Evolutionary conservation across 2,888 invertebrate genomes (phyloP), one percentile per base, ranked within the genome.

Genomic region (Cosmia pyralina): DNA sequence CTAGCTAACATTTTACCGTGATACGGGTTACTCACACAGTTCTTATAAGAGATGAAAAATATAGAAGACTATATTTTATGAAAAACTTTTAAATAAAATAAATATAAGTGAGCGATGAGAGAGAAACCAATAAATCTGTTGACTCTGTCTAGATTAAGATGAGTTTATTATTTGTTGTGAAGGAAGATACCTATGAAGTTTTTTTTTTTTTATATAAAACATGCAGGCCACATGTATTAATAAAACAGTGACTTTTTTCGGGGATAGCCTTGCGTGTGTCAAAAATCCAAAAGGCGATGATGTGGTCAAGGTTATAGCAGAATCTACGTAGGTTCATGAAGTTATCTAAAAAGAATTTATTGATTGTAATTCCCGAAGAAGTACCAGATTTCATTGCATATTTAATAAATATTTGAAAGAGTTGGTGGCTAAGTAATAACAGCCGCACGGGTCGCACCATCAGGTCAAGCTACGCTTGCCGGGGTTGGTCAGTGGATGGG

Each of bases 81-180:
- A 34, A 64, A n/a, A 69, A 34, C 8, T 66, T 63, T 58, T 64
- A 41, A 66, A 65, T 8, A 28, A 28, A 62, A 72, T 53, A 38
- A 64, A 70, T 53, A 34, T 44, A 48, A 59, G 55, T 53, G 50
- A n/a, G 15, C 11, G 71, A 15, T 50, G 78, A 67, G 34, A 64
- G 70, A 70, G 17, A 59, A 11, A 13, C 38, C 28, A 41, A 68
- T 82, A 77, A 79, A 79, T 82, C 57, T 58, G 63, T 71, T 78
- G 57, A 57, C 57, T 60, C 22, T 28, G 60, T 34, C 44, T 68
- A 57, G 34, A 78, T 78, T 68, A 44, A 52, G 55, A 68, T 53
- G 19, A 77, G 71, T 79, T 79, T 79, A 82, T 78, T 71, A 58
- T 62, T 78, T 82, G 64, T 82, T 79, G 28, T 82, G 71, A 65